phyloP scores from a whole-genome alignment of 2,113 vertebrate species.

The Ibidorhyncha struthersii region DNA sequence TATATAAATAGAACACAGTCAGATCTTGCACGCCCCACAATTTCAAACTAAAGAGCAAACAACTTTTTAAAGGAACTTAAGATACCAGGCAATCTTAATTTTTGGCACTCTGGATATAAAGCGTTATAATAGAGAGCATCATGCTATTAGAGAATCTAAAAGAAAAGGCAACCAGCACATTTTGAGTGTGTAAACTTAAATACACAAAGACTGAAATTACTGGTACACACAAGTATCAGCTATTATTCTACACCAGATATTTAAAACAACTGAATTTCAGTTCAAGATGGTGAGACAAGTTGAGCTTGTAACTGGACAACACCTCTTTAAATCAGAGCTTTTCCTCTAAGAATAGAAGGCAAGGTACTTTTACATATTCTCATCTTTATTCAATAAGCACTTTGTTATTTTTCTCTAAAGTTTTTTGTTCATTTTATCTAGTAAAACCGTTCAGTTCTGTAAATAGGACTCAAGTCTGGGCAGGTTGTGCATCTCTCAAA shows the following conservation, averaged over 20 bases:
- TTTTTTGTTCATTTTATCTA: neutral
- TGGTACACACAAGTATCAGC: neutral
- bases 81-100: neutral
- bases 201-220: neutral
- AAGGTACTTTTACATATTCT: neutral
- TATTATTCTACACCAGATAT: neutral
- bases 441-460: neutral
- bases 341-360: neutral
- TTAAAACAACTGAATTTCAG: neutral
- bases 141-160: neutral
- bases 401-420: neutral
- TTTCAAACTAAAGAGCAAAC: neutral
- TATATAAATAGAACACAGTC: neutral
- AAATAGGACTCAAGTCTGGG: neutral
- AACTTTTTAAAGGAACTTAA: neutral
- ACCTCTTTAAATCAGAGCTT: neutral
- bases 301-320: neutral
- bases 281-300: neutral
- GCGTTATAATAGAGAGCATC: neutral
- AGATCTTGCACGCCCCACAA: neutral
- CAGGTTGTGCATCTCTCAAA: neutral
- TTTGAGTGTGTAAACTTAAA: neutral
- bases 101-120: neutral
- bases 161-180: neutral
- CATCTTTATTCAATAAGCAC: conserved; percentile 17